Conservation (phyloP, 2,888 invertebrate genomes). For the Andrena marginata region DNA sequence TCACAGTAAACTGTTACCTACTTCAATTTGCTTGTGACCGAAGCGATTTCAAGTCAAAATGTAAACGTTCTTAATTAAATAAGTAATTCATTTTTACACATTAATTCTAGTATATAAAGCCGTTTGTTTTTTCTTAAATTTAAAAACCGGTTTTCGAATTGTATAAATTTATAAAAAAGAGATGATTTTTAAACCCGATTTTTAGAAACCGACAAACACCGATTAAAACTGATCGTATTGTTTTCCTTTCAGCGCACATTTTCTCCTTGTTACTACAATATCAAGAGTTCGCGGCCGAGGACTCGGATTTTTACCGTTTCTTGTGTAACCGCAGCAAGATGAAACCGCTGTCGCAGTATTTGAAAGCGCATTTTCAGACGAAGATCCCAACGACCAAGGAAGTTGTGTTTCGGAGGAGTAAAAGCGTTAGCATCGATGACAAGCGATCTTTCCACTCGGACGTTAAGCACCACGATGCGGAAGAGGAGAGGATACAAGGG, state of each 20-base stretch:
- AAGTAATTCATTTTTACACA: too few relatives aligned
- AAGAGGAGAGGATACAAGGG: constrained; percentile 68
- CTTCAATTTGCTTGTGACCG: too few relatives aligned
- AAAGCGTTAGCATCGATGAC: constrained; percentile 46
- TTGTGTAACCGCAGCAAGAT: constrained; percentile 81
- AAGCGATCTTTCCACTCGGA: constrained; percentile 34
- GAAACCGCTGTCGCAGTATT: constrained; percentile 76
- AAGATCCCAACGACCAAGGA: constrained; percentile 33
- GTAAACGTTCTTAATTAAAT: too few relatives aligned
- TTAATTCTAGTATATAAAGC: too few relatives aligned
- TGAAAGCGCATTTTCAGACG: constrained; percentile 34
- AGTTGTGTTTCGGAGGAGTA: constrained; percentile 34
- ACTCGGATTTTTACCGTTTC: constrained; percentile 83
- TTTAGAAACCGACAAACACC: too few relatives aligned
- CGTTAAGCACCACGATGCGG: constrained; percentile 44
- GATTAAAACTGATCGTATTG: background rate
- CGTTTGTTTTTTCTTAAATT: too few relatives aligned
- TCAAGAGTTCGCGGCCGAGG: constrained; percentile 70
- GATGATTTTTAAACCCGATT: too few relatives aligned
- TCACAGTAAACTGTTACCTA: too few relatives aligned
- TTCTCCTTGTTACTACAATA: constrained; percentile 78
- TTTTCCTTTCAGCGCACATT: constrained; percentile 72
- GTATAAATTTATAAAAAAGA: too few relatives aligned
- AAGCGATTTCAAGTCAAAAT: too few relatives aligned
- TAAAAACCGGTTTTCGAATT: too few relatives aligned